Evolutionary conservation across 1,140 invertebrate genomes (phyloP), one percentile per base, ranked within the genome.

Genomic region (Drosophila nasuta): DNA sequence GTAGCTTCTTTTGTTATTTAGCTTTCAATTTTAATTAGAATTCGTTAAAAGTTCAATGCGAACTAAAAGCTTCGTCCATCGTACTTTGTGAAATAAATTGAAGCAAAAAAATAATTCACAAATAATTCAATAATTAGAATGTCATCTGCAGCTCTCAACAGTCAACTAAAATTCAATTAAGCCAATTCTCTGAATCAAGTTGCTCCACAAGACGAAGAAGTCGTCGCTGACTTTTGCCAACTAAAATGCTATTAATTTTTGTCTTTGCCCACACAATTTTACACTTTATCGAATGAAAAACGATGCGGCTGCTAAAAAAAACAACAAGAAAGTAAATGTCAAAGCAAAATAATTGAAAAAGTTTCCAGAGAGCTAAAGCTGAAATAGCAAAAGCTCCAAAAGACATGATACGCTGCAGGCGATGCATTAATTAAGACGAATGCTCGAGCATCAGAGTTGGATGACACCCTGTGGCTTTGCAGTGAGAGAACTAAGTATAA

Each of bases 271-370:
- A 10, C 5, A 1, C 60, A 67, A 60, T 74, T 74, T 65, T 49
- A 52, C 69, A 81, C 49, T 77, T 48, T 59, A 30, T 54, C 17
- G 60, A 77, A 67, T 81, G 67, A 64, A 69, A 20, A 57, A 75
- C 56, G 56, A 45, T 64, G 71, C 58, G 54, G 38, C 43, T 58
- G 15, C 52, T 20, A 25, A 66, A 64, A 67, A 59, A 81, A 25
- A 25, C 20, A 20, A 20, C 20, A 25, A 25, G 20, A 25, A 25
- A 25, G 20, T 25, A 3, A 75, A 74, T 82, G 77, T 88, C 83
- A 87, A 80, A 68, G 77, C 69, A 59, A 69, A 88, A 77, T 88
- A 87, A 87, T 87, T 89, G 83, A 88, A 87, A 87, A 87, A 87
- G 77, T 87, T 83, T 82, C 41, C 0, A 25, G 35, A 35, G 28